phyloP scores from a whole-genome alignment of 2,113 vertebrate species.

The Haplochromis vanheusdeni region DNA sequence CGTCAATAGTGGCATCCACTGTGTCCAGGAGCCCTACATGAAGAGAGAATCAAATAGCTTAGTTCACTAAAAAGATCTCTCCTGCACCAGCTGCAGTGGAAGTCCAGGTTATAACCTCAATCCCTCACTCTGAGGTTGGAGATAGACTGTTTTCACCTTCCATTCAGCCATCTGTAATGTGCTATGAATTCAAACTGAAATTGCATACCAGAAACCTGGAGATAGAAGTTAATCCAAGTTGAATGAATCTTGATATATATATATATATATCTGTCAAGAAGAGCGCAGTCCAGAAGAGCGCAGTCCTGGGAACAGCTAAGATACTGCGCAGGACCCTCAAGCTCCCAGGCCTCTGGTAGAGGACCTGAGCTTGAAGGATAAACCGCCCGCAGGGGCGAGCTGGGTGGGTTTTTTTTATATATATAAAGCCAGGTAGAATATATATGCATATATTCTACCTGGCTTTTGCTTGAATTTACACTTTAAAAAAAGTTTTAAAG shows the following conservation, averaged over 20 bases:
- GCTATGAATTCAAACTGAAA: constrained; percentile 26
- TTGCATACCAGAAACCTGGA: neutral
- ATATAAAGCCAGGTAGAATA: neutral
- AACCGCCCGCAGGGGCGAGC: neutral
- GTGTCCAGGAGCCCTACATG: neutral
- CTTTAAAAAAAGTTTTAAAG: neutral
- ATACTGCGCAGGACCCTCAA: neutral
- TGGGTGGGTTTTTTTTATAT: accelerated
- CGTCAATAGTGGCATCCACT: neutral
- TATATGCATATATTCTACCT: neutral
- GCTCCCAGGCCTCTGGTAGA: neutral
- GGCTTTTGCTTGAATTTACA: neutral
- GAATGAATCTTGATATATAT: neutral
- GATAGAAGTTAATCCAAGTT: neutral
- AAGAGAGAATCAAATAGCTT: neutral
- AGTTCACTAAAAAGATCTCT: neutral
- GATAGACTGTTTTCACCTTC: constrained; percentile 33
- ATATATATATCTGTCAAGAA: no score
- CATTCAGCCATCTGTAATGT: constrained; percentile 13
- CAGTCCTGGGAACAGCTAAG: neutral
- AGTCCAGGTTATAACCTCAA: constrained; percentile 52
- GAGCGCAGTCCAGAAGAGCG: no score
- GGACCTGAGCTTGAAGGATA: neutral
- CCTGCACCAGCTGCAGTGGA: neutral
- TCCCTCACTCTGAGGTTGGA: constrained; percentile 30